Conservation (phyloP, 2,888 invertebrate species). For the Melieria crassipennis region DNA sequence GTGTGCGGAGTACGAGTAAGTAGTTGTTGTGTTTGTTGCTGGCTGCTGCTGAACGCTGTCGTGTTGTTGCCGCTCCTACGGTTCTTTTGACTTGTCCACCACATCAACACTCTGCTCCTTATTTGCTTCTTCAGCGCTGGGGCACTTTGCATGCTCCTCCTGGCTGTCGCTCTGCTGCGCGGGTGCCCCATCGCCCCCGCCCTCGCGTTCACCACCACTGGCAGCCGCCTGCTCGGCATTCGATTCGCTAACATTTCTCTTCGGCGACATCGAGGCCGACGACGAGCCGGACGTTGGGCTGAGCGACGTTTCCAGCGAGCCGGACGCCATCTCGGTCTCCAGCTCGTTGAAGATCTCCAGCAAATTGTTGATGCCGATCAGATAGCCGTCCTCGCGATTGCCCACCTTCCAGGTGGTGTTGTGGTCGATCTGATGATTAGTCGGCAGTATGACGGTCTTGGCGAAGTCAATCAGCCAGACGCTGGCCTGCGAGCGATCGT, state of each 20-base stretch:
- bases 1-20: no score
- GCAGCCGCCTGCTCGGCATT: background rate
- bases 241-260: conserved; percentile 12
- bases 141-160: no score
- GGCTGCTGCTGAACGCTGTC: no score
- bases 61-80: no score
- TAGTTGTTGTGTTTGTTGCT: no score
- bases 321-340: conserved; percentile 42
- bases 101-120: no score
- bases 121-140: no score
- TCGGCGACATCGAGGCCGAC: conserved; percentile 46
- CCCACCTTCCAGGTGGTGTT: conserved; percentile 90
- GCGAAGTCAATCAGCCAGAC: conserved; percentile 99
- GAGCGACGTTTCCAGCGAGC: conserved; percentile 30
- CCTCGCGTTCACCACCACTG: background rate
- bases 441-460: conserved; percentile 87
- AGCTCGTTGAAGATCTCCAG: conserved; percentile 78
- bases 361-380: conserved; percentile 90
- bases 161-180: background rate
- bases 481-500: conserved; percentile 87
- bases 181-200: background rate
- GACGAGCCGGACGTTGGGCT: conserved; percentile 42
- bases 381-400: conserved; percentile 96
- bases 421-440: conserved; percentile 79
- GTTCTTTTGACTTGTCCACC: no score